Evolutionary conservation across 1,140 invertebrate genomes (phyloP).

Genomic region (Brachionus koreanus): DNA sequence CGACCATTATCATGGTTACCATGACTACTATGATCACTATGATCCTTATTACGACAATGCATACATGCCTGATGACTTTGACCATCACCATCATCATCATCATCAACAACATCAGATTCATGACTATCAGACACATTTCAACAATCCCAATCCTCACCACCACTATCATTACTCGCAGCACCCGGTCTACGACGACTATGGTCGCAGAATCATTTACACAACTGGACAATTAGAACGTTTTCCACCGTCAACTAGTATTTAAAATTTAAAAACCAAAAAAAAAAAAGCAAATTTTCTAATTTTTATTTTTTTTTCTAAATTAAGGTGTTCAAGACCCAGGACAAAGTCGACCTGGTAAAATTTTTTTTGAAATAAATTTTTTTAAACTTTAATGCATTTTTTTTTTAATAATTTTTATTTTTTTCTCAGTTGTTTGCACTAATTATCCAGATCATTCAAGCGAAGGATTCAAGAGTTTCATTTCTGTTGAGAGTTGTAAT

Average conservation of each 20-base stretch:
- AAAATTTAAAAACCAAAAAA: neutral
- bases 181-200: constrained; percentile 8
- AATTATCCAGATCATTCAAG: constrained; percentile 42
- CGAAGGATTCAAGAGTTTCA: constrained; percentile 42
- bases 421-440: neutral
- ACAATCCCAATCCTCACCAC: constrained; percentile 11
- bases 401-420: neutral
- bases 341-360: neutral
- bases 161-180: constrained; percentile 14
- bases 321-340: neutral
- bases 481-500: constrained; percentile 37
- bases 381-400: neutral
- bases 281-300: neutral
- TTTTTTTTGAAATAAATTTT: neutral
- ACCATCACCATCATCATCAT: neutral
- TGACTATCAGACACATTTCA: constrained; percentile 2
- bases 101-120: neutral
- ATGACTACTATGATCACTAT: neutral
- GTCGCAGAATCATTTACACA: neutral
- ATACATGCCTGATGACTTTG: neutral
- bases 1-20: neutral
- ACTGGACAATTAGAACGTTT: constrained; percentile 26
- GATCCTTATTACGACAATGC: neutral
- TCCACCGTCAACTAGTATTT: neutral
- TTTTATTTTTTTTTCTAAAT: neutral